phyloP scores from a whole-genome alignment of 2,888 invertebrate species.

The Bhutanitis thaidina region DNA sequence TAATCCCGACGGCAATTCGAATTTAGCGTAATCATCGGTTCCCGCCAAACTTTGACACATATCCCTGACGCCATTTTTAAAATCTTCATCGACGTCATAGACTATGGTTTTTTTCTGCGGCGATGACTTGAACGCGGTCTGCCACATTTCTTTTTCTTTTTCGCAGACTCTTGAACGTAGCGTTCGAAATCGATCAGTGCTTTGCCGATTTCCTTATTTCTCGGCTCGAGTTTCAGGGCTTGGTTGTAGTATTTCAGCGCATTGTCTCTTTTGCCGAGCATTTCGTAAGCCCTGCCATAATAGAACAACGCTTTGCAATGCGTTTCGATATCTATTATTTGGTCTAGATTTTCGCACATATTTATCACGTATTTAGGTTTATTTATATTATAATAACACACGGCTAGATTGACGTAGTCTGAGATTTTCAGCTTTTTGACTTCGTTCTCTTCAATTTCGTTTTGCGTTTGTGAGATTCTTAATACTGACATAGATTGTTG shows the following conservation, averaged over 20 bases:
- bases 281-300: constrained; percentile 52
- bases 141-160: constrained; percentile 57
- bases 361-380: constrained; percentile 57
- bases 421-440: constrained; percentile 48
- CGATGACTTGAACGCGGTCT: constrained; percentile 44
- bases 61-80: constrained; percentile 46
- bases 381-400: constrained; percentile 58
- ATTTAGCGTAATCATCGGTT: constrained; percentile 45
- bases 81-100: constrained; percentile 55
- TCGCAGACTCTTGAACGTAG: constrained; percentile 35
- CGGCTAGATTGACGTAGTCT: constrained; percentile 54
- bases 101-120: constrained; percentile 34
- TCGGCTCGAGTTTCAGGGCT: constrained; percentile 63
- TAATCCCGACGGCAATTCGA: constrained; percentile 54
- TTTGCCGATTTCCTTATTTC: constrained; percentile 60
- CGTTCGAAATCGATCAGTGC: constrained; percentile 47
- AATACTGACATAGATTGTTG: constrained; percentile 54
- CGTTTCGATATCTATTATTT: constrained; percentile 45
- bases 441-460: constrained; percentile 36
- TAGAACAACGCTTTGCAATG: constrained; percentile 64
- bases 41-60: constrained; percentile 59
- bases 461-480: constrained; percentile 42
- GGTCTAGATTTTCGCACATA: constrained; percentile 58
- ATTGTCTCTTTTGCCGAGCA: constrained; percentile 47
- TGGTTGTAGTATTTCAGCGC: constrained; percentile 56